Conservation (phyloP, 1,140 invertebrate genomes). For the Neodiprion lecontei region DNA sequence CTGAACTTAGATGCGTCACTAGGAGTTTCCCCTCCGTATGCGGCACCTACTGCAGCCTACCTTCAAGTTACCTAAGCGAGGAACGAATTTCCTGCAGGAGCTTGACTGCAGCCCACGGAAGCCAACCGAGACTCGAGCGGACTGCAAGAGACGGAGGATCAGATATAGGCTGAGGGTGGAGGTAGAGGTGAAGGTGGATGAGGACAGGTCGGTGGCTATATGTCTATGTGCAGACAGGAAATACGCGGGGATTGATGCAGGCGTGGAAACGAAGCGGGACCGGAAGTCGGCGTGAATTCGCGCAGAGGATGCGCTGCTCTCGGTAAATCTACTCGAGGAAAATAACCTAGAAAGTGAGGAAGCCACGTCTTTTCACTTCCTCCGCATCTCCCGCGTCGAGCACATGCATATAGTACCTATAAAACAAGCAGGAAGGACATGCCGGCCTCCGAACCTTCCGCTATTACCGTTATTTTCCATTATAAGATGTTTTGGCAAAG, state of each 20-base stretch:
- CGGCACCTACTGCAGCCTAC: too few relatives aligned
- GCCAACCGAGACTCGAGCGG: neutral
- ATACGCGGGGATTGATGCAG: constrained; percentile 6
- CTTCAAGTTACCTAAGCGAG: neutral
- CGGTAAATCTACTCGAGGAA: neutral
- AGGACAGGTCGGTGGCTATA: neutral
- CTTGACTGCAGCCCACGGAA: neutral
- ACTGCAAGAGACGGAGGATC: neutral
- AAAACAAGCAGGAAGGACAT: too few relatives aligned
- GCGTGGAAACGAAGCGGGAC: neutral
- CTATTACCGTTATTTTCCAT: too few relatives aligned
- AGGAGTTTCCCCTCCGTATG: neutral
- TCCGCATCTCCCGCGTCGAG: neutral
- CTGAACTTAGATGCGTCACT: neutral
- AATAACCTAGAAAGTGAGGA: neutral
- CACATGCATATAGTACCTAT: too few relatives aligned
- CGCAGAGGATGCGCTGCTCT: neutral
- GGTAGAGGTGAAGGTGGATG: neutral
- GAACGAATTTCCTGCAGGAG: constrained; percentile 4
- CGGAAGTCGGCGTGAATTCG: neutral
- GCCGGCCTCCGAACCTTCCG: too few relatives aligned
- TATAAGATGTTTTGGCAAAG: too few relatives aligned
- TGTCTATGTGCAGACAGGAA: neutral
- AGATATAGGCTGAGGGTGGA: neutral
- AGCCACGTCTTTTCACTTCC: neutral